Percentiles rank a stretch among this genome's conserved stretches.
Conservation (phyloP, 2,888 invertebrate species). For the Rhagonycha lutea region DNA sequence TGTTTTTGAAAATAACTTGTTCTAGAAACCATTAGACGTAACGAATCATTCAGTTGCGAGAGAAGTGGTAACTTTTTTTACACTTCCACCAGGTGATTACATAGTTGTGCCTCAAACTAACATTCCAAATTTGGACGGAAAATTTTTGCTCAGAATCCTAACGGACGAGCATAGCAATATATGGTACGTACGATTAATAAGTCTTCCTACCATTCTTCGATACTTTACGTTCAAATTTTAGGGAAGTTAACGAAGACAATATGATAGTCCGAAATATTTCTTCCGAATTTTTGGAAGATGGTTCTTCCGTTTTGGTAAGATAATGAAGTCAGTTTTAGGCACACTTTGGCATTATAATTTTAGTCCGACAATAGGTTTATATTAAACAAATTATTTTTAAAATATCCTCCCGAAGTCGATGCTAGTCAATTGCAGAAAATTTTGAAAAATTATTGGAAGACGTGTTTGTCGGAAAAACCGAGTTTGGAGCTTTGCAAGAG, state of each 20-base stretch:
- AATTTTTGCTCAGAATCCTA: slow-evolving; percentile 71
- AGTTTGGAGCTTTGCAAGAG: slow-evolving; percentile 69
- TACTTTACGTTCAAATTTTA: slow-evolving; percentile 45
- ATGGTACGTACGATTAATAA: slow-evolving; percentile 59
- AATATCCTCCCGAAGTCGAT: slow-evolving; percentile 66
- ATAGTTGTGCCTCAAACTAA: slow-evolving; percentile 75
- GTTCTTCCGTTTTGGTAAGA: slow-evolving; percentile 59
- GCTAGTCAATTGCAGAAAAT: slow-evolving; percentile 65
- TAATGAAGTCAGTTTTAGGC: not conserved
- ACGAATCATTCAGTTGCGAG: slow-evolving; percentile 68
- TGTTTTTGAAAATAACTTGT: slow-evolving; percentile 15
- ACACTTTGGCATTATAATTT: slow-evolving; percentile 33
- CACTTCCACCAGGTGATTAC: slow-evolving; percentile 74
- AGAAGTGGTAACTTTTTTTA: slow-evolving; percentile 75
- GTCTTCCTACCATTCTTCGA: not conserved
- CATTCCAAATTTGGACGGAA: slow-evolving; percentile 68
- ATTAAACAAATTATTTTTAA: slow-evolving; percentile 57
- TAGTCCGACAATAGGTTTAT: slow-evolving; percentile 60
- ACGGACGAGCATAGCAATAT: slow-evolving; percentile 75
- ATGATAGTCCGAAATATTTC: slow-evolving; percentile 68
- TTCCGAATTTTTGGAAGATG: slow-evolving; percentile 64
- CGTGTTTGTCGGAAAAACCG: slow-evolving; percentile 63
- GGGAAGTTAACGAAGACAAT: slow-evolving; percentile 80
- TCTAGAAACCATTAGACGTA: slow-evolving; percentile 67
- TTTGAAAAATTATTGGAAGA: slow-evolving; percentile 63